Base-by-base conservation (phyloP, 2,888 invertebrate species). In the Troilus luridus region DNA sequence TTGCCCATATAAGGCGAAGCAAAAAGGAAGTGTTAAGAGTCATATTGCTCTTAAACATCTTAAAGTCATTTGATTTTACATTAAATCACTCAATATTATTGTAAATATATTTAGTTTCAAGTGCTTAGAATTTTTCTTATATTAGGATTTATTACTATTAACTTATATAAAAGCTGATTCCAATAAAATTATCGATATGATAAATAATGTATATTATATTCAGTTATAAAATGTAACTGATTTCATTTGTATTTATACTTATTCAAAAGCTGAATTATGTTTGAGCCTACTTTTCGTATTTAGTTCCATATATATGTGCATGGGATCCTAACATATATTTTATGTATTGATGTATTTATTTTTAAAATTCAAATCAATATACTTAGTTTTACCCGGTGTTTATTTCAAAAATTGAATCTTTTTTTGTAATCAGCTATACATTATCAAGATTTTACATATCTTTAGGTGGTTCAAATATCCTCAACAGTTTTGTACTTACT, bases 1-100 rank as follows among this genome's bases (percentile, higher is more conserved):
- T 91, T 93, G 93, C 88, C 91, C 91, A 3, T 91, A 91, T 41
- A 88, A 64, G 64, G 90, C 90, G 19, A 90, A 90, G n/a, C 67
- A 58, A 27, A 90, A 77, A 59, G 77, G 24, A n/a, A 41, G 41
- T 24, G n/a, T 90, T n/a, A 72, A 90, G 59, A 77, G 72, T 24
- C 90, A 90, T 77, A 58, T 90, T n/a, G 90, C 58, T 12, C 19
- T 77, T 11, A 90, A 77, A 72, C 90, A 90, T 24, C 67, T 89
- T 21, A 60, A 56, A 58, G 11, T 88, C 58, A 58, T 58, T 88
- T 88, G 88, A 85, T 21, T 10, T 21, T 81, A 1, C 21, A 21
- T 8, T 10, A 19, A 81, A 54, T 8, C 9, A 6, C 27, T 17
- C 5, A 24, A 7, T 60, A 60, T 60, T 59, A 62, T 41, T 62